A percentile compares a stretch with the other conserved stretches of the same genome.
Evolutionary conservation across 2,113 vertebrate species (phyloP).

Genomic region (Tragulus kanchil): DNA sequence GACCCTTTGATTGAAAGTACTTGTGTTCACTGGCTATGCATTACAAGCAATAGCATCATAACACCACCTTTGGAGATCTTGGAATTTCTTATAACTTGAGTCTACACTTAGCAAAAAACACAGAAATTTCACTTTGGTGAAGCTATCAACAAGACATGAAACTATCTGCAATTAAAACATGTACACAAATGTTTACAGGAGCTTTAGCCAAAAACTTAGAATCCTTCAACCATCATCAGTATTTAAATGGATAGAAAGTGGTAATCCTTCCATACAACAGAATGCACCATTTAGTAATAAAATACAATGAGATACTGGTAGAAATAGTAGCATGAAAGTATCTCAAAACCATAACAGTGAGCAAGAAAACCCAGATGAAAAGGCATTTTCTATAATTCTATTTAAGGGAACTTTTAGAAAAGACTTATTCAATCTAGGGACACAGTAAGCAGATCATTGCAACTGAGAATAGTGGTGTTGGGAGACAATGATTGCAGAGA

Average conservation of each 20-base stretch:
- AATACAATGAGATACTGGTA: background rate
- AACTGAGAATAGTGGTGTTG: background rate
- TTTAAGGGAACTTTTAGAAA: background rate
- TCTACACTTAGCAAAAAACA: background rate
- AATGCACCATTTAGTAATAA: background rate
- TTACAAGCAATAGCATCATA: background rate
- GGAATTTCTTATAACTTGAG: background rate
- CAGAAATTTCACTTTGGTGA: background rate
- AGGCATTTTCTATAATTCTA: background rate
- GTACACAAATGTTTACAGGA: background rate
- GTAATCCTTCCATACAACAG: background rate
- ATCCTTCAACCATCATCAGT: background rate
- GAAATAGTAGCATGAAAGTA: background rate
- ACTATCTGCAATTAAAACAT: background rate
- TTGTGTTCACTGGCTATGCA: background rate
- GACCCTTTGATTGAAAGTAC: background rate
- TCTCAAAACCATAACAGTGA: background rate
- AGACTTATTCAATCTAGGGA: background rate
- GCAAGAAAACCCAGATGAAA: background rate
- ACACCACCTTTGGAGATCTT: background rate
- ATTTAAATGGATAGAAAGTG: background rate
- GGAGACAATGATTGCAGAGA: background rate
- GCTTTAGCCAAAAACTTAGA: background rate
- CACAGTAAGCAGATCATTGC: background rate
- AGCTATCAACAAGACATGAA: background rate